These are phyloP conservation scores for Spialia ferax DNA, from an alignment of 2,888 invertebrate species.

Conservation along the genomic window DNA sequence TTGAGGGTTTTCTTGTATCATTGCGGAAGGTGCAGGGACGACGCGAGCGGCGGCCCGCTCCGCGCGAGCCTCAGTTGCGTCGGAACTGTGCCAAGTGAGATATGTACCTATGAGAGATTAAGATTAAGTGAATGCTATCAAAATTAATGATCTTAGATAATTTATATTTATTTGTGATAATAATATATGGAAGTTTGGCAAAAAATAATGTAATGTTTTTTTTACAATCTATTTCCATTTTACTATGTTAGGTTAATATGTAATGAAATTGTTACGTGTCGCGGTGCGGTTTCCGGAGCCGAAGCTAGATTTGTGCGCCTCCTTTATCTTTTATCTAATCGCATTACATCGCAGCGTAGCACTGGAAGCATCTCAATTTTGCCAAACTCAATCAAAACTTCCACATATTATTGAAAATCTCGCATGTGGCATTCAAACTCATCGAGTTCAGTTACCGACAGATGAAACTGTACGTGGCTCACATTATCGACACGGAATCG, in stretches of 20 bases:
- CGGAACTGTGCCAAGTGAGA: constrained; percentile 85
- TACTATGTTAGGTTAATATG: constrained; percentile 68
- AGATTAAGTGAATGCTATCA: constrained; percentile 85
- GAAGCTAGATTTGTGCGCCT: background rate
- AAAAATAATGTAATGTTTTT: constrained; percentile 69
- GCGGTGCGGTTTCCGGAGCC: background rate
- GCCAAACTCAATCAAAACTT: constrained; percentile 56
- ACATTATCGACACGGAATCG: background rate
- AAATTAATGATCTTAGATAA: constrained; percentile 81
- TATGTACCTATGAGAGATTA: constrained; percentile 82
- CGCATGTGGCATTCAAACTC: constrained; percentile 67
- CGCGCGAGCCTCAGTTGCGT: constrained; percentile 64
- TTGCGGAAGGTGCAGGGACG: constrained; percentile 56
- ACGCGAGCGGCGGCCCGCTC: constrained; percentile 50
- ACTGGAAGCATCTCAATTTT: constrained; percentile 30
- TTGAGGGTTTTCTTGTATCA: constrained; percentile 79
- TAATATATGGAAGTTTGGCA: constrained; percentile 85
- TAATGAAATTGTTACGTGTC: constrained; percentile 44
- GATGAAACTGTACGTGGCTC: background rate
- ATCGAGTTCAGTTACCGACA: constrained; percentile 46
- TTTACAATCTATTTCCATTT: constrained; percentile 67
- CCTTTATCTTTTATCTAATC: background rate
- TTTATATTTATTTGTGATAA: constrained; percentile 84
- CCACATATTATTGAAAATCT: constrained; percentile 83
- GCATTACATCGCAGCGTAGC: background rate